These are phyloP conservation scores for Loriculus beryllinus DNA, from an alignment of 2,797 vertebrate species.

Conservation along the genomic window DNA sequence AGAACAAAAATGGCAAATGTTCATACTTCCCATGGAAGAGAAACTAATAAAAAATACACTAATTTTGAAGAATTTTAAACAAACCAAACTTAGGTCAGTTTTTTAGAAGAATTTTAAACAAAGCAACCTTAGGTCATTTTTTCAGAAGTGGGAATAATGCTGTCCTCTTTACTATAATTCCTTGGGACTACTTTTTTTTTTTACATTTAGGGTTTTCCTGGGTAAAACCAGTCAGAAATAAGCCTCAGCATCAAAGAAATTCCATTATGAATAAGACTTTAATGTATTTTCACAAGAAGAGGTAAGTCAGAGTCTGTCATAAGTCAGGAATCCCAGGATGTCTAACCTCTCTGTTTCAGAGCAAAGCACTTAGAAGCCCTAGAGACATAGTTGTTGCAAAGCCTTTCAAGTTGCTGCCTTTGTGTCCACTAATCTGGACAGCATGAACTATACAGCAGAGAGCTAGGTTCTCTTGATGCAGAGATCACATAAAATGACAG, in stretches of 20 bases:
- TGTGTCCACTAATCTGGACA: background rate
- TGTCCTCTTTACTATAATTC: background rate
- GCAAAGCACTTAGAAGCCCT: background rate
- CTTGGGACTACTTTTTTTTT: background rate
- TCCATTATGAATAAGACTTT: background rate
- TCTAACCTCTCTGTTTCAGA: background rate
- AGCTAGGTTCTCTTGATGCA: background rate
- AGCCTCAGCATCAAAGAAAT: background rate
- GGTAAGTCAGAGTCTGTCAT: background rate
- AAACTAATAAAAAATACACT: background rate
- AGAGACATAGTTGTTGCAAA: background rate
- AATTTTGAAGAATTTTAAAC: background rate
- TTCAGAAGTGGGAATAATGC: background rate
- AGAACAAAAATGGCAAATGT: background rate
- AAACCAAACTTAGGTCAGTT: fast-evolving
- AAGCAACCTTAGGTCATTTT: fast-evolving
- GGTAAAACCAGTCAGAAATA: background rate
- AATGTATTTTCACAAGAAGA: background rate
- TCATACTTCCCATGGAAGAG: background rate
- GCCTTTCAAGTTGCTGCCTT: background rate
- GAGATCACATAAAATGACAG: background rate
- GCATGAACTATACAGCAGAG: background rate
- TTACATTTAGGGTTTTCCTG: background rate
- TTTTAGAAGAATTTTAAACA: background rate
- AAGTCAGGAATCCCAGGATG: background rate